Base-by-base conservation (phyloP, 2,888 invertebrate genomes). In the Acanthosoma haemorrhoidale region DNA sequence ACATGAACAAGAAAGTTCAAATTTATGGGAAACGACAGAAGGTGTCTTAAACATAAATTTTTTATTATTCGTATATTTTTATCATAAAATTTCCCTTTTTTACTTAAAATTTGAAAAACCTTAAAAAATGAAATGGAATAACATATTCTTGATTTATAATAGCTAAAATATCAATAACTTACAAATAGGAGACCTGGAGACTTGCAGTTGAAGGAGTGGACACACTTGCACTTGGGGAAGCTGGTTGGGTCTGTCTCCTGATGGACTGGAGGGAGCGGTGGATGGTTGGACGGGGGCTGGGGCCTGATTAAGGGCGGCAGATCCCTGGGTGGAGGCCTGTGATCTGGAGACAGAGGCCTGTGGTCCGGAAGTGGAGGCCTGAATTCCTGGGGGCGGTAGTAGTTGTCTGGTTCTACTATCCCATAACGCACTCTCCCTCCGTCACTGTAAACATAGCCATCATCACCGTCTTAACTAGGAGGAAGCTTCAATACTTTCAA, bases 191-290 rank as follows among this genome's bases (percentile, higher is more conserved):
- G 79, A 51, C 83, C 84, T 4, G 81, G 81, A 6, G 81, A 80
- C 41, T 81, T 81, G 74, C 85, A 85, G 76, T 85, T 85, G 77
- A 84, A 84, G 71, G 81, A 81, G 74, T 82, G 82, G 11, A 82
- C 81, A 74, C 85, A 85, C 74, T 82, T 83, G 78, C 85, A 85
- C 15, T 76, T 77, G 70, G 80, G 79, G 70, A 76, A 77, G 61
- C 74, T 75, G 18, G 77, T 77, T 0, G 77, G 77, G 58, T 76
- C 76, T 61, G 57, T 25, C 57, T 75, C 75, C 29, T 75, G 75
- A 31, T 74, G 75, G 70, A 73, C 70, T n/a, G 71, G 69, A 1
- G 71, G 71, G 5, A 69, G 70, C 2, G 74, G 74, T 16, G 74
- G 70, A 31, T 76, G 76, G 80, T 81, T 80, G 25, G 82, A 76